A percentile compares a stretch with the other conserved stretches of the same genome.
Conservation (phyloP, 2,888 invertebrate genomes). For the Synergus gifuensis region DNA sequence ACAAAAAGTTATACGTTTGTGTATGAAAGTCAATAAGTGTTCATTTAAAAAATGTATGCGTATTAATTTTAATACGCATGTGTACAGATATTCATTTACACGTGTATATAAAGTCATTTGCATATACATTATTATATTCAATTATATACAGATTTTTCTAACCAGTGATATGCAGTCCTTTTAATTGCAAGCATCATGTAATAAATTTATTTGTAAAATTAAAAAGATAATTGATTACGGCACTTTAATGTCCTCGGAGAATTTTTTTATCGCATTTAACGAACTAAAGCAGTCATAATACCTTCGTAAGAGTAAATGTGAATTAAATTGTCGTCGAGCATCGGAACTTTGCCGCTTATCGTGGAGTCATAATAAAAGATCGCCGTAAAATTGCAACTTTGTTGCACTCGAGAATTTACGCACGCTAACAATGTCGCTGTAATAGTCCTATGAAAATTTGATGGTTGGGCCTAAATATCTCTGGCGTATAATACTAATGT, state of each 20-base stretch:
- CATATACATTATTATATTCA: no score
- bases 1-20: no score
- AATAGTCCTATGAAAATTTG: not conserved
- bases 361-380: slow-evolving; percentile 2
- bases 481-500: not conserved
- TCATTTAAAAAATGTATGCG: no score
- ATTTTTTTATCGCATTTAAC: not conserved
- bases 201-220: not conserved
- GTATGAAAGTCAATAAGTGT: no score
- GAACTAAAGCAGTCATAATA: slow-evolving; percentile 9
- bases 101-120: no score
- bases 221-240: not conserved
- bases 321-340: slow-evolving; percentile 29
- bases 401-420: slow-evolving; percentile 18
- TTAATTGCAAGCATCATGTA: no score
- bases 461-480: not conserved
- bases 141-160: no score
- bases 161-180: no score
- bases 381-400: slow-evolving; percentile 29
- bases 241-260: not conserved
- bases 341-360: slow-evolving; percentile 17
- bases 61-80: no score
- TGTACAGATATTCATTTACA: no score
- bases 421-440: slow-evolving; percentile 8
- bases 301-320: slow-evolving; percentile 20